These are phyloP conservation scores for Laothoe populi DNA, from an alignment of 2,888 invertebrate species.

Conservation along the genomic window DNA sequence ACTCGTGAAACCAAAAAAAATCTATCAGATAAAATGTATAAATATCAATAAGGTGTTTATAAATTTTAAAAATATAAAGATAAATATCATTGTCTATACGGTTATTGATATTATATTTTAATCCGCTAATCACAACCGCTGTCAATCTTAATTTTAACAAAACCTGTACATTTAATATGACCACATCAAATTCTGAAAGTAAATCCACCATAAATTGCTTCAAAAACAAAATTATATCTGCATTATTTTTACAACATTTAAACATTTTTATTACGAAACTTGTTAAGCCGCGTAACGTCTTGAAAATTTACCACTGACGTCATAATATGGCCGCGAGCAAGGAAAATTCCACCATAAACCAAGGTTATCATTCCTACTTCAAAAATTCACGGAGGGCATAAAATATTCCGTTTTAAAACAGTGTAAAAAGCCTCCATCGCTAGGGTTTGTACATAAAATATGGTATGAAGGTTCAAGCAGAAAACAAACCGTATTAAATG, in stretches of 20 bases:
- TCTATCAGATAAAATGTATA: no score
- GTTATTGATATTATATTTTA: no score
- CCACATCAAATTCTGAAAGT: not conserved
- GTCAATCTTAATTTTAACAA: no score
- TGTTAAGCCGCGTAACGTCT: not conserved
- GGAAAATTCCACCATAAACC: conserved; percentile 27
- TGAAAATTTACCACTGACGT: conserved; percentile 13
- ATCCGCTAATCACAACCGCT: no score
- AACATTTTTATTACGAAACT: not conserved
- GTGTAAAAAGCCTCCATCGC: conserved; percentile 41
- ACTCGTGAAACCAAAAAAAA: no score
- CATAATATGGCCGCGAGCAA: conserved; percentile 21
- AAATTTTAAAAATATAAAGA: no score
- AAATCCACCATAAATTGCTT: not conserved
- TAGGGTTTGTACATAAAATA: not conserved
- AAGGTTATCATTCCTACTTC: conserved; percentile 37
- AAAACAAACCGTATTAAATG: no score
- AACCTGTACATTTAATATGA: not conserved
- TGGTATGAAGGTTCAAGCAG: no score
- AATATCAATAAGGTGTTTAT: no score
- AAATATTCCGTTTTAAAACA: conserved; percentile 45
- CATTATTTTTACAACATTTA: not conserved
- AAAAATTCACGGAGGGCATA: conserved; percentile 48
- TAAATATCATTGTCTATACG: no score
- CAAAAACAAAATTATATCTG: not conserved